Base-by-base conservation (phyloP, 2,797 vertebrate genomes). In the Xenentodon cancila region DNA sequence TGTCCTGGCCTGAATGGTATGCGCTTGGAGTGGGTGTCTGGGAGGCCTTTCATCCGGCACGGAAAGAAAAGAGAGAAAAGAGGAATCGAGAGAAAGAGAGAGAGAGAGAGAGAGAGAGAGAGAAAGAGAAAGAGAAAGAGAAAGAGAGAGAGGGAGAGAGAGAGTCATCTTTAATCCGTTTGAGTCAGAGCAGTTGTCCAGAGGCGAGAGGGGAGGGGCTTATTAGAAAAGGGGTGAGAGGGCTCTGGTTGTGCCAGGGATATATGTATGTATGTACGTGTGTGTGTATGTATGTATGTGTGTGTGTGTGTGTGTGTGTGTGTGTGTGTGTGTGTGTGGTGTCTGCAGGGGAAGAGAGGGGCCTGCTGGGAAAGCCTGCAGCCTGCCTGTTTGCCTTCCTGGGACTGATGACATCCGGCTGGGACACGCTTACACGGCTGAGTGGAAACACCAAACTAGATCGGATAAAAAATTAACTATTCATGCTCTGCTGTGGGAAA, bases 1-100 rank as follows among this genome's bases (percentile, higher is more conserved):
- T 94, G 91, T 92, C 88, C 91, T 87, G 91, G 91, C 88, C 90
- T 90, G 91, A 92, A 92, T 93, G 92, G 92, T 92, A 93, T 94
- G 93, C 52, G 78, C 88, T 89, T 89, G 84, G 91, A 92, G 93
- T 93, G 92, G 91, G 92, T 91, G 93, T 93, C 91, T 91, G 86
- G 89, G 88, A 91, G 90, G 85, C 89, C 91, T 92, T 94, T 94
- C 91, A 94, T 92, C 92, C 90, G 87, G 89, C 88, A 87, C 82
- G 89, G 88, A 91, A 88, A 88, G 78, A 86, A 86, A 62, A 19
- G 53, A 19, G 25, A 27, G 63, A 32, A 27, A 53, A 51, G 44
- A 50, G 13, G 40, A 18, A 45, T 18, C 21, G 52, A 18, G 65
- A 62, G 20, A 40, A 27, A 37, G 34, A 37, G 57, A 81, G 73